Evolutionary conservation across 2,113 vertebrate genomes (phyloP).

Genomic region (Passer montanus): DNA sequence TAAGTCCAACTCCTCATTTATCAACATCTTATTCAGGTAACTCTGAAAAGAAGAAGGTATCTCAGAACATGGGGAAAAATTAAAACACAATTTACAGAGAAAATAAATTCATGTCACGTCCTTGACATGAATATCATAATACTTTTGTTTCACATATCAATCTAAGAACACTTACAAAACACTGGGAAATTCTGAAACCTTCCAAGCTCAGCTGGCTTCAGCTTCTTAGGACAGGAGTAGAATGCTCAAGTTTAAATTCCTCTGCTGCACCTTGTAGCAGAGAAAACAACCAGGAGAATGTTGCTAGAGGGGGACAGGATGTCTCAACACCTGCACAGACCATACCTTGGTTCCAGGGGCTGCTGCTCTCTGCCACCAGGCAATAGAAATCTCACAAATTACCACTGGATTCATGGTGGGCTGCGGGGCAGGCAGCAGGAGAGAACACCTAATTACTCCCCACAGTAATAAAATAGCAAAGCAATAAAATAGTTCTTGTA

Average conservation of each 20-base stretch:
- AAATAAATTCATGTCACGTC: not conserved
- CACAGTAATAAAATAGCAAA: not conserved
- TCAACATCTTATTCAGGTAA: slow-evolving; percentile 5
- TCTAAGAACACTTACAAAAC: not conserved
- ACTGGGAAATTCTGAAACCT: not conserved
- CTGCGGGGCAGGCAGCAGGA: not conserved
- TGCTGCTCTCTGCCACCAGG: not conserved
- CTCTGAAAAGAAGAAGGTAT: not conserved
- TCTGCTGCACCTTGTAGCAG: not conserved
- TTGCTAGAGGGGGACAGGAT: not conserved
- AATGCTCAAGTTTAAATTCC: not conserved
- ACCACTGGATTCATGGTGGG: not conserved
- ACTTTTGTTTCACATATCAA: not conserved
- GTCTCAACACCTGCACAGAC: not conserved
- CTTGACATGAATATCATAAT: not conserved
- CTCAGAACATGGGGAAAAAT: not conserved
- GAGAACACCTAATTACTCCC: not conserved
- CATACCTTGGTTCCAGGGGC: fast-evolving
- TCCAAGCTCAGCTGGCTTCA: not conserved
- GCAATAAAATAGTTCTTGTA: not conserved
- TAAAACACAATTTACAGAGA: not conserved
- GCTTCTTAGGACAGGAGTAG: not conserved
- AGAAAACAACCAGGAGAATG: not conserved
- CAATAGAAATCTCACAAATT: not conserved
- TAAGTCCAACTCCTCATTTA: not conserved